Evolutionary conservation across 2,113 vertebrate genomes (phyloP).

Genomic region (Phalacrocorax aristotelis): DNA sequence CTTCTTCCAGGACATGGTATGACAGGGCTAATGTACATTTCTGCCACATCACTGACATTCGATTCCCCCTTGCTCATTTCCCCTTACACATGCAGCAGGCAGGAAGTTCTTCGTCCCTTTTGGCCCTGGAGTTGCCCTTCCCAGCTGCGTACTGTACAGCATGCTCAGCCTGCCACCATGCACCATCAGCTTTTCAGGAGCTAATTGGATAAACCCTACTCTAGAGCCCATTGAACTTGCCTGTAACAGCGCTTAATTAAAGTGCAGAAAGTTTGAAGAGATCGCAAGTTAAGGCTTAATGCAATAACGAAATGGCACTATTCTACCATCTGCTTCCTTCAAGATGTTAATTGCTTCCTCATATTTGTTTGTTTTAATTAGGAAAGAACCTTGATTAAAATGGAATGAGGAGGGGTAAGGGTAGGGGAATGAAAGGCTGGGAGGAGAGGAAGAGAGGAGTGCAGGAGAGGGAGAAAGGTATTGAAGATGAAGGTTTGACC

Average conservation of each 20-base stretch:
- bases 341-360: slow-evolving; percentile 77
- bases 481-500: neutral
- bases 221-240: slow-evolving; percentile 72
- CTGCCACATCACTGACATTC: neutral
- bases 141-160: neutral
- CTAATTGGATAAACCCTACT: slow-evolving; percentile 72
- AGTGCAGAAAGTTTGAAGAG: slow-evolving; percentile 78
- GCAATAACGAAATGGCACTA: slow-evolving; percentile 71
- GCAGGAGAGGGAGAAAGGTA: neutral
- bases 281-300: slow-evolving; percentile 76
- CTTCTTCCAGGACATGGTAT: neutral
- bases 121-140: neutral
- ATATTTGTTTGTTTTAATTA: slow-evolving; percentile 84
- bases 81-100: neutral
- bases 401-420: slow-evolving; percentile 51
- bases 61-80: neutral
- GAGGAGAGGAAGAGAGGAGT: neutral
- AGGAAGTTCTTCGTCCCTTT: neutral
- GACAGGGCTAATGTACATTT: neutral
- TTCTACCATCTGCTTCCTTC: slow-evolving; percentile 78
- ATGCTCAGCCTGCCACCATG: slow-evolving; percentile 21
- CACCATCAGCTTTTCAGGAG: slow-evolving; percentile 50
- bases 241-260: slow-evolving; percentile 77
- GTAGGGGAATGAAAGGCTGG: slow-evolving; percentile 15
- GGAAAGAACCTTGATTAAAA: slow-evolving; percentile 74